A percentile compares a stretch with the other conserved stretches of the same genome.
Evolutionary conservation across 2,888 invertebrate genomes (phyloP).

Genomic region (Rotaria socialis): DNA sequence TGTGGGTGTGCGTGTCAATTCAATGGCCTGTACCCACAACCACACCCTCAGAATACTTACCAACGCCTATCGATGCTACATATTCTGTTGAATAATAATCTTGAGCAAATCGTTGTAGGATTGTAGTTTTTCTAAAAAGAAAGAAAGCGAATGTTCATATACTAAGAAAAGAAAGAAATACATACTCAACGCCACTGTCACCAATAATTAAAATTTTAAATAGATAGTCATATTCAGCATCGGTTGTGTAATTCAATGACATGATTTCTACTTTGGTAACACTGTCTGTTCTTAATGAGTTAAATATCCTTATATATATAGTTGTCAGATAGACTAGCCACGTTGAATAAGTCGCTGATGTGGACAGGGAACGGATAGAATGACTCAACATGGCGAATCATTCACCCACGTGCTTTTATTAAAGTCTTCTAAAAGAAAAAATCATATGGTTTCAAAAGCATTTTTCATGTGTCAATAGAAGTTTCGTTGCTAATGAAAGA

Average conservation of each 20-base stretch:
- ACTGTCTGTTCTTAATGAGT: no score
- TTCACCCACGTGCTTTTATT: background rate
- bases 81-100: constrained; percentile 58
- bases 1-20: no score
- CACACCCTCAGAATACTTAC: background rate
- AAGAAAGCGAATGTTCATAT: background rate
- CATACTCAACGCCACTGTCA: constrained; percentile 54
- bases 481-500: no score
- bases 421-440: no score
- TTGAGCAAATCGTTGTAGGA: constrained; percentile 56
- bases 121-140: constrained; percentile 52
- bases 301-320: no score
- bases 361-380: background rate
- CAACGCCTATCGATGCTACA: constrained; percentile 56
- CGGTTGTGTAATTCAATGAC: background rate
- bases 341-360: background rate
- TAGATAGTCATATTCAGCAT: constrained; percentile 51
- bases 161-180: background rate
- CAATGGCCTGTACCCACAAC: no score
- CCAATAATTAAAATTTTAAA: constrained; percentile 56
- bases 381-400: background rate
- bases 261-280: background rate
- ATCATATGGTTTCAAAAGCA: no score
- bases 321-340: no score
- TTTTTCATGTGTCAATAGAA: no score